A percentile compares a stretch with the other conserved stretches of the same genome.
Evolutionary conservation across 2,797 vertebrate genomes (phyloP).

Genomic region (Carcharodon carcharias): DNA sequence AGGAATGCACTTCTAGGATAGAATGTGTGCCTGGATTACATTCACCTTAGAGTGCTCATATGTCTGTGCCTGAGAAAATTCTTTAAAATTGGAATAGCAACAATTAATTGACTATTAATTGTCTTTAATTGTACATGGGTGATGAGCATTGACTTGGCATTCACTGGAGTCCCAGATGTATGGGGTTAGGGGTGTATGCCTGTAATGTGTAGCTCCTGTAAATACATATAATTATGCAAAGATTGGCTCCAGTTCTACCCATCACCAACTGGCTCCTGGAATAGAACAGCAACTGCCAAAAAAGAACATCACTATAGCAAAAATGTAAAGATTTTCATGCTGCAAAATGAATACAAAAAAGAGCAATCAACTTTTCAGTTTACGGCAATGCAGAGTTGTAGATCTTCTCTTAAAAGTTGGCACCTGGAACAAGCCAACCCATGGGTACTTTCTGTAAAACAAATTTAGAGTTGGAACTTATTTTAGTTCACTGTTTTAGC

Average conservation of each 20-base stretch:
- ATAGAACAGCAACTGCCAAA: not conserved
- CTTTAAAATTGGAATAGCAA: not conserved
- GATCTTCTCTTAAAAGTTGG: not conserved
- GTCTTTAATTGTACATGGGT: no score
- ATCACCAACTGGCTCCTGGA: no score
- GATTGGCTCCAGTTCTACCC: no score
- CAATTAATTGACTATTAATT: no score
- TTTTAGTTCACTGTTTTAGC: not conserved
- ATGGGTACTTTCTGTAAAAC: not conserved
- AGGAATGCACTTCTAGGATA: not conserved
- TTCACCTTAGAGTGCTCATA: not conserved
- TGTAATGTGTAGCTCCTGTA: no score
- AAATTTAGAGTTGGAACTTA: not conserved
- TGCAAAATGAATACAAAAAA: not conserved
- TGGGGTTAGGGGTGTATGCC: no score
- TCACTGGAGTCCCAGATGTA: no score
- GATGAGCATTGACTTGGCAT: no score
- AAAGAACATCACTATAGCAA: not conserved
- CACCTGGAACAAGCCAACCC: not conserved
- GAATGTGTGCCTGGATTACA: not conserved
- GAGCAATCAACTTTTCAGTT: no score
- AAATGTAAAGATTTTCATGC: not conserved
- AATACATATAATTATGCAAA: no score
- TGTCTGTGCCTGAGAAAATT: not conserved
- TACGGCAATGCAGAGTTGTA: not conserved